Base-by-base conservation (phyloP, 2,797 vertebrate genomes). In the Sardinella longiceps region DNA sequence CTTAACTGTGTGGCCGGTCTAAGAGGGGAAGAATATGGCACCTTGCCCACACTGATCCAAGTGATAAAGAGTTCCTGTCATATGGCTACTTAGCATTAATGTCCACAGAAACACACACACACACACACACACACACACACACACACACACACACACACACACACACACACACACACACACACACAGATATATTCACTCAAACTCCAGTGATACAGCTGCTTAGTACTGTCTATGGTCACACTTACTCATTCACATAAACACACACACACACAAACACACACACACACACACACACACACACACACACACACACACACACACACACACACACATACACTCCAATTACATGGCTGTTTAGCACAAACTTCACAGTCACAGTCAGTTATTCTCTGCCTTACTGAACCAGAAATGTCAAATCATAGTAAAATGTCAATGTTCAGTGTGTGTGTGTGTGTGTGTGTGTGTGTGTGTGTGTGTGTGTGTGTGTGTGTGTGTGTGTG, bases 21-120 rank as follows among this genome's bases (percentile, higher is more conserved):
- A n/a, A n/a, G 7, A 60, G n/a, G 15, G 63, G 63, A 33, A 12
- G 63, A 15, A 15, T 10, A 70, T 70, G 63, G 28, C 63, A 70
- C 30, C 11, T 12, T 70, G 63, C 28, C 63, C 25, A 25, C 63
- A 33, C 28, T 70, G 30, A 70, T 33, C 10, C 63, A 70, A 30
- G 63, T 70, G 28, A 70, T 70, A 70, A 70, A 70, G 63, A 70
- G 63, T 14, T 14, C 63, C 63, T 70, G 63, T 70, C 63, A 33
- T 30, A 70, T 33, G 63, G 63, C 63, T 70, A 70, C 63, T 70
- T 70, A 70, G 10, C 63, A 70, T 14, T 70, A 12, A 70, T 70
- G 28, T 33, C 25, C 63, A 30, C 25, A 70, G 28, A 33, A 12
- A 33, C 28, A 70, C 28, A 66, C 60, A 30, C 60, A 66, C 60